Percentiles rank a stretch among this genome's conserved stretches.
Conservation (phyloP, 2,797 vertebrate species). For the Pantherophis alleghaniensis region DNA sequence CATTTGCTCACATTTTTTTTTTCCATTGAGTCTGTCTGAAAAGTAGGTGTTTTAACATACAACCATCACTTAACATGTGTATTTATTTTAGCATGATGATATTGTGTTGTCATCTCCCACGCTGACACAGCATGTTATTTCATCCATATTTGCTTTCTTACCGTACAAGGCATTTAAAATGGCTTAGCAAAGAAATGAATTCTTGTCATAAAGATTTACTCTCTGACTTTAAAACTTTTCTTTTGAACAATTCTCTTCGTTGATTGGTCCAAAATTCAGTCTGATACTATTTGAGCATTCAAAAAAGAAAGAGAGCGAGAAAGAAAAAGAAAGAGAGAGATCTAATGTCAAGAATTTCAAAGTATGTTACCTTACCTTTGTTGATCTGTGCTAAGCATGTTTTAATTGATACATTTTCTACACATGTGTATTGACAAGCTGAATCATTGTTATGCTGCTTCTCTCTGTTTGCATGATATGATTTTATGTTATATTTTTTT, state of each 20-base stretch:
- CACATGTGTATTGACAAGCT: constrained; percentile 74
- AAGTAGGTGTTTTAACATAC: constrained; percentile 72
- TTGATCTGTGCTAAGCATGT: constrained; percentile 70
- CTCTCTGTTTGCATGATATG: constrained; percentile 82
- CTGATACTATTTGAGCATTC: constrained; percentile 47
- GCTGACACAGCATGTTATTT: constrained; percentile 76
- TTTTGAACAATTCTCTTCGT: constrained; percentile 46
- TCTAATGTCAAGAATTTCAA: constrained; percentile 71
- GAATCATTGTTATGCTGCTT: constrained; percentile 73
- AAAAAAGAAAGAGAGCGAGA: constrained; percentile 42
- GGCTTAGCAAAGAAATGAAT: constrained; percentile 69
- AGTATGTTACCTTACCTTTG: constrained; percentile 63
- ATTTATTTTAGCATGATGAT: constrained; percentile 72
- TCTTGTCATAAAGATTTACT: constrained; percentile 78
- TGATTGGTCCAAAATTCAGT: constrained; percentile 35
- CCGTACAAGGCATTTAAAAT: constrained; percentile 68
- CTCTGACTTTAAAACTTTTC: constrained; percentile 54
- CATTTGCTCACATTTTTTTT: constrained; percentile 61
- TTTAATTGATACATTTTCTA: constrained; percentile 70
- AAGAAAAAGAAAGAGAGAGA: constrained; percentile 60
- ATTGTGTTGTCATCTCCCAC: constrained; percentile 69
- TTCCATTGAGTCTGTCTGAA: constrained; percentile 69
- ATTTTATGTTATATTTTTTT: constrained; percentile 84
- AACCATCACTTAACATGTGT: constrained; percentile 71
- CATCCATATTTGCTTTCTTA: constrained; percentile 68